Base-by-base conservation (phyloP, 2,113 vertebrate species). In the Oryzias melastigma region DNA sequence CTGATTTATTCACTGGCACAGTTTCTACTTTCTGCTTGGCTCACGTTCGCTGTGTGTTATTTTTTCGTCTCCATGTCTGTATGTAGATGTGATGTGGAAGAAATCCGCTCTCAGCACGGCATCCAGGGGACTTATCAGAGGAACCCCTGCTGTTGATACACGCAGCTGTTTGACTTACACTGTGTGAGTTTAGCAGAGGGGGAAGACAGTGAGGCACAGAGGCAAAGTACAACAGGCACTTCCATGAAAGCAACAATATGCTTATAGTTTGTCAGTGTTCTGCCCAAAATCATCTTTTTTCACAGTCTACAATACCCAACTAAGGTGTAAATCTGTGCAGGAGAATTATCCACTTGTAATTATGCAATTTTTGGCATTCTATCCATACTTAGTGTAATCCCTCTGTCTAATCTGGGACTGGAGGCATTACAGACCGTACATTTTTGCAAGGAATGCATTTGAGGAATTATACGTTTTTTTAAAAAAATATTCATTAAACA, bases 1-100 rank as follows among this genome's bases (percentile, higher is more conserved):
- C 85, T 79, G 81, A 87, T 87, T 77, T 78, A 82, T 72, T 81
- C 55, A 20, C 57, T 87, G 85, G 83, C 77, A 81, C 66, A 49
- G 71, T 53, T 72, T 74, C 44, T 16, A 43, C 56, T 77, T 71
- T 65, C 62, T 57, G 48, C 66, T 82, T 87, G 76, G 78, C 74
- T 50, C 35, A 19, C 29, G 47, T 68, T 70, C 52, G 42, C 27
- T 59, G 5, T 66, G 18, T 58, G 46, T 29, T 55, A 54, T 46
- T 65, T 44, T 19, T 62, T 48, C 42, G 17, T 40, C 25, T 47
- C 44, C 27, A 4, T 49, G 19, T n/a, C 53, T 62, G 65, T 68
- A 45, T 72, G 56, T 67, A 52, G 52, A 51, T 16, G 62, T 29
- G 19, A 57, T 50, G 41, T 13, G 14, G 60, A 68, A 50, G 52